Evolutionary conservation across 2,888 invertebrate species (phyloP), one percentile per base, ranked within the genome.

Genomic region (Melieria omissa): DNA sequence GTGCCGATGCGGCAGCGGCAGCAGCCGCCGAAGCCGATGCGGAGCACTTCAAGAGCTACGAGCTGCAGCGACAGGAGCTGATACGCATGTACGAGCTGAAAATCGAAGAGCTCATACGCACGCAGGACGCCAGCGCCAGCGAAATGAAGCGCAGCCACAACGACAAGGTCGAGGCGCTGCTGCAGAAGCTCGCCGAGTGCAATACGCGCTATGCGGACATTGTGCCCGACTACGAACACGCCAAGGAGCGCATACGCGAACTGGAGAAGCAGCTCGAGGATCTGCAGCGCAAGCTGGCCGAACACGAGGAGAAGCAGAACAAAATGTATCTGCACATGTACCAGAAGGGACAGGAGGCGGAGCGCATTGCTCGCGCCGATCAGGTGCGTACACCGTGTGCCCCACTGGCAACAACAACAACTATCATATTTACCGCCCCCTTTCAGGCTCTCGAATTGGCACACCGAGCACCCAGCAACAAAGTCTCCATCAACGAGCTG

Each of bases 281-380:
- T 73, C 90, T 92, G 65, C 91, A 91, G 82, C 89, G 89, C 71
- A 92, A 92, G 80, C 86, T 94, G 46, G 88, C 90, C 73, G 92
- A 93, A 65, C 92, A 93, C 75, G 93, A 94, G 79, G 90, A 89
- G 78, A 90, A 91, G 77, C 93, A 94, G 80, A 92, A 92, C 80
- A 90, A 93, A 80, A 90, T 92, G 88, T 94, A 94, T 87, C 88
- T 94, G 83, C 92, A 94, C 86, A 93, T 94, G 93, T 94, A 93
- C 86, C 91, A 92, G 81, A 93, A 95, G 87, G 94, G 93, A 46
- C 92, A 93, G 81, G 92, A 93, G 83, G 92, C 93, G n/a, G 93
- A 93, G 65, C 90, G 90, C 81, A 89, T 92, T 84, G 91, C 93
- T 82, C 89, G 89, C 74, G 89, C 91, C 79, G 92, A 92, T 82